These are phyloP conservation scores for Abrostola triplasia DNA, from an alignment of 2,888 invertebrate genomes.

Conservation along the genomic window DNA sequence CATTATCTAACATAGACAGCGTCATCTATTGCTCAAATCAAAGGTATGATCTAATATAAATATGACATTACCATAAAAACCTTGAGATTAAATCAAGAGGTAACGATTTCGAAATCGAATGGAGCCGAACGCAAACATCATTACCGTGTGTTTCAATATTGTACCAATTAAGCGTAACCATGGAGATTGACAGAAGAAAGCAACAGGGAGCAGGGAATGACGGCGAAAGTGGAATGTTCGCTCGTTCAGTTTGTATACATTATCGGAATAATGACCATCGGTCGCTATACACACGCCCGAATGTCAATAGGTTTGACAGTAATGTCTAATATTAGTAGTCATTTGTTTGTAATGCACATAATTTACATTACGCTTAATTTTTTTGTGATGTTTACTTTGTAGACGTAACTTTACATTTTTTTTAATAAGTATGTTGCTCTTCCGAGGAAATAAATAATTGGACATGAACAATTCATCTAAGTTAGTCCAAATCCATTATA, in stretches of 20 bases:
- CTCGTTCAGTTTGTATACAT: conserved; percentile 68
- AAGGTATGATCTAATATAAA: conserved; percentile 25
- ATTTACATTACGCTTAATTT: conserved; percentile 19
- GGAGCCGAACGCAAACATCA: conserved; percentile 39
- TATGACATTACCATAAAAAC: conserved; percentile 31
- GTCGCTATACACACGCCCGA: conserved; percentile 56
- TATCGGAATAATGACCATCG: conserved; percentile 63
- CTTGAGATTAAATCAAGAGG: conserved; percentile 33
- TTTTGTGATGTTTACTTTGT: no score
- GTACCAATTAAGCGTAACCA: conserved; percentile 75
- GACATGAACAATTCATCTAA: no score
- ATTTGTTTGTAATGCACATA: conserved; percentile 28
- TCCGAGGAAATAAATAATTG: not conserved
- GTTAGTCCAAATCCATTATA: no score
- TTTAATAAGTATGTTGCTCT: not conserved
- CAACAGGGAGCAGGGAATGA: conserved; percentile 67
- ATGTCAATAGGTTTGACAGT: conserved; percentile 63
- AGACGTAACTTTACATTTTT: not conserved
- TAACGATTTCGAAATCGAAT: conserved; percentile 35
- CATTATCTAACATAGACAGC: conserved; percentile 20
- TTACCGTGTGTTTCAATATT: conserved; percentile 64
- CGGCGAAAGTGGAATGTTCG: conserved; percentile 74
- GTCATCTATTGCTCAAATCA: conserved; percentile 31
- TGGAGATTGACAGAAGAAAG: conserved; percentile 81
- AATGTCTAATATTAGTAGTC: conserved; percentile 42